Base-by-base conservation (phyloP, 2,888 invertebrate genomes). In the Clepsis dumicolana region DNA sequence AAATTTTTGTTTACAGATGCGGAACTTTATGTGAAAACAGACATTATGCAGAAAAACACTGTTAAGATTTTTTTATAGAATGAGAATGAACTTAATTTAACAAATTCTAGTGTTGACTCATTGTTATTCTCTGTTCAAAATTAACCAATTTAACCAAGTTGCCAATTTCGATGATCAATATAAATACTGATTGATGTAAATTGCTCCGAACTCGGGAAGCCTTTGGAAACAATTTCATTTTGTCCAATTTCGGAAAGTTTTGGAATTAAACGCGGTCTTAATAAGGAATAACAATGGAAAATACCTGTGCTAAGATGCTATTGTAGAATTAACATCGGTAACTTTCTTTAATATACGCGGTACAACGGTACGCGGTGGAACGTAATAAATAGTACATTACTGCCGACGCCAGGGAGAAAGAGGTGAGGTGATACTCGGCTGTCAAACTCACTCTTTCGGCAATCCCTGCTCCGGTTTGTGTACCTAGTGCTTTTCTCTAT, bases 101-200 rank as follows among this genome's bases (percentile, higher is more conserved):
- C n/a, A n/a, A 29, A 29, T 29, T 29, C 29, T 29, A 29, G 7
- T 7, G 7, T 29, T 29, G 29, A 3, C 29, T 29, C 29, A 35
- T 35, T 35, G 35, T 12, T 35, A 35, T 35, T 35, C 35, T 10
- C 35, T 48, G 38, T 57, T n/a, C 18, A 5, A 38, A 57, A n/a
- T 38, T 57, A 38, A 54, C 52, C 5, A 52, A 21, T 59, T 59
- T 41, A 35, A 56, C 27, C 27, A 56, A 67, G 62, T 63, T 57
- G 18, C 2, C n/a, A 21, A 61, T 35, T 65, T 24, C 56, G 32
- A 14, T 16, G 29, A 41, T 59, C 62, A 53, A 64, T 52, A 59
- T 64, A 68, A 68, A 68, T 64, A 68, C 64, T 68, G 68, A 68
- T 64, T 68, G 64, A 64, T 57, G 68, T 57, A 50, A 63, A 68